Evolutionary conservation across 2,888 invertebrate species (phyloP).

Genomic region (Coecobrya sp.): DNA sequence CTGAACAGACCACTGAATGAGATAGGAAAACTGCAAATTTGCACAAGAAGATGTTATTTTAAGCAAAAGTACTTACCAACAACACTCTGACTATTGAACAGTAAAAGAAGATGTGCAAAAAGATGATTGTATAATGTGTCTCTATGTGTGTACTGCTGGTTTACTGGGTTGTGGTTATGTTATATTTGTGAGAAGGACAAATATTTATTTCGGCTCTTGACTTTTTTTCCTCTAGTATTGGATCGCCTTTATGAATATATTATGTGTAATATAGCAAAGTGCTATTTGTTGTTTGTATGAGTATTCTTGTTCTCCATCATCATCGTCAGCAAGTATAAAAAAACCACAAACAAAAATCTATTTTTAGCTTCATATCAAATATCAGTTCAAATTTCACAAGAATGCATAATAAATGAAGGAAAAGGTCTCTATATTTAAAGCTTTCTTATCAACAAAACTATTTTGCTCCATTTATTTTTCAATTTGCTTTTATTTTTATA

Average conservation of each 20-base stretch:
- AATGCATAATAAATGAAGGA: slow-evolving; percentile 40
- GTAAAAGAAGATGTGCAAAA: background rate
- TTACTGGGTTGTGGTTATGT: slow-evolving; percentile 10
- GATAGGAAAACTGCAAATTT: slow-evolving; percentile 21
- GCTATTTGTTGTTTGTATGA: slow-evolving; percentile 54
- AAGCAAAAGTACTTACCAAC: slow-evolving; percentile 25
- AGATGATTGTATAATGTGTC: background rate
- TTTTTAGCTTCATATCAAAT: slow-evolving; percentile 56
- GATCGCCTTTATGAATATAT: slow-evolving; percentile 15
- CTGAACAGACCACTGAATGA: background rate
- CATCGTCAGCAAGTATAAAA: background rate
- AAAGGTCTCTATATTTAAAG: slow-evolving; percentile 32
- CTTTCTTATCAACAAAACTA: slow-evolving; percentile 41
- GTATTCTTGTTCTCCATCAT: slow-evolving; percentile 41
- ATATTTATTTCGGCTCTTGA: slow-evolving; percentile 66
- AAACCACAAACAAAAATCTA: slow-evolving; percentile 58
- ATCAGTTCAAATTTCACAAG: slow-evolving; percentile 41
- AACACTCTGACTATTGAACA: background rate
- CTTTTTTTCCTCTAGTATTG: slow-evolving; percentile 20
- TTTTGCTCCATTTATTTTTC: slow-evolving; percentile 51
- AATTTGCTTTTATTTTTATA: slow-evolving; percentile 45
- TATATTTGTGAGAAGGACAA: slow-evolving; percentile 39
- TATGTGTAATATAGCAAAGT: slow-evolving; percentile 35
- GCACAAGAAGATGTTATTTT: slow-evolving; percentile 42
- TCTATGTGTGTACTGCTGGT: background rate